phyloP scores from a whole-genome alignment of 1,140 invertebrate genomes.

The Drosophila insularis region DNA sequence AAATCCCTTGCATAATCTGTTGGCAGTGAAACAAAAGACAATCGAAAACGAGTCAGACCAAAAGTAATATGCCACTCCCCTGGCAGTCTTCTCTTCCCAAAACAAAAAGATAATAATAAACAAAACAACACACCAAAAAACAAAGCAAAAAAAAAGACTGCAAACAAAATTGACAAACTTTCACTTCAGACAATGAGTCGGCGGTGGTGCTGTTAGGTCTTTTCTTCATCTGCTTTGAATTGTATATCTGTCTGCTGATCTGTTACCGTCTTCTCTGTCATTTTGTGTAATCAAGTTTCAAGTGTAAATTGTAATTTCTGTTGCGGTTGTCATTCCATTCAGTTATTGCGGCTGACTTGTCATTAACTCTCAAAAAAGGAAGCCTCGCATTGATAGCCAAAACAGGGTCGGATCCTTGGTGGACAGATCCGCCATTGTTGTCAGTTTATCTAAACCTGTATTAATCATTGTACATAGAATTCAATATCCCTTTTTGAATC shows the following conservation, averaged over 20 bases:
- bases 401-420: too few relatives aligned
- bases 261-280: constrained; percentile 1
- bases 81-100: neutral
- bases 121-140: constrained; percentile 31
- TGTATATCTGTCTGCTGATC: neutral
- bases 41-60: constrained; percentile 18
- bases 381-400: neutral
- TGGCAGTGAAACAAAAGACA: constrained; percentile 34
- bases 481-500: too few relatives aligned
- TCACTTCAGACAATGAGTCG: constrained; percentile 65
- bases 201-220: constrained; percentile 2
- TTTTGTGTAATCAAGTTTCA: constrained; percentile 64
- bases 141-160: constrained; percentile 24
- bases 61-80: constrained; percentile 8
- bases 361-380: neutral
- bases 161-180: constrained; percentile 62
- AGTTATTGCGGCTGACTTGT: constrained; percentile 4
- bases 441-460: too few relatives aligned
- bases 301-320: constrained; percentile 57
- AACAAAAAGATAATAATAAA: neutral
- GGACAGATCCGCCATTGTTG: too few relatives aligned
- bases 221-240: neutral
- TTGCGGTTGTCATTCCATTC: constrained; percentile 15
- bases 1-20: constrained; percentile 40
- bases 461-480: too few relatives aligned